Evolutionary conservation across 1,140 invertebrate species (phyloP), one percentile per base, ranked within the genome.

Genomic region (Galendromus occidentalis): DNA sequence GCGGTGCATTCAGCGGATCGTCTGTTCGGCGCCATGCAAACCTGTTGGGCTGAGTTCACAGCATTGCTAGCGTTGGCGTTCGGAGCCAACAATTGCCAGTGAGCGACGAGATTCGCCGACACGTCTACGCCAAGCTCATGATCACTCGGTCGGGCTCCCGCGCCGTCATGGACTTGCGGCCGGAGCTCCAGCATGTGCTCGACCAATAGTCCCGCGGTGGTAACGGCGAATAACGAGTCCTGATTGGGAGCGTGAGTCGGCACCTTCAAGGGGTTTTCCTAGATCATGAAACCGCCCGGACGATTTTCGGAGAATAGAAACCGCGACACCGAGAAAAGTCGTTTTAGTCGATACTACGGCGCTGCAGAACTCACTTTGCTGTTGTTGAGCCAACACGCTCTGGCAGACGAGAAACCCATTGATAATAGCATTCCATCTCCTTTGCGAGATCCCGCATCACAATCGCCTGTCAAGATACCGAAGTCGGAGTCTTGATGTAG

Each of bases 121-220:
- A 59, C 51, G 14, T 59, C 51, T 17, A 59, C 33, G 14, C 51
- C 51, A 22, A 33, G 25, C 20, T 59, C 51, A 14, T 59, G 51
- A 33, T 59, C 51, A 22, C 51, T 59, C 22, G 51, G 25, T 33
- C 51, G 51, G 22, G 25, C 51, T 9, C 51, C 51, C 0, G 14
- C 33, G 17, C 45, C 44, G 41, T 39, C n/a, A 51, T 70, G 72
- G 72, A 82, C 83, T 82, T 74, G 82, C 74, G 66, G 80, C 78
- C 68, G 84, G 82, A 89, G 89, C 72, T 95, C 87, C 69, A 97
- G 79, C 73, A 88, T 82, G 69, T 96, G 93, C 73, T 96, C 90
- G 67, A 91, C 82, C 69, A 97, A 80, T 66, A 82, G 84, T 28
- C 91, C 91, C 72, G 86, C 84, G 68, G 86, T 88, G 42, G 87